These are phyloP conservation scores for Agriopis aurantiaria DNA, from an alignment of 2,888 invertebrate species.

Conservation along the genomic window DNA sequence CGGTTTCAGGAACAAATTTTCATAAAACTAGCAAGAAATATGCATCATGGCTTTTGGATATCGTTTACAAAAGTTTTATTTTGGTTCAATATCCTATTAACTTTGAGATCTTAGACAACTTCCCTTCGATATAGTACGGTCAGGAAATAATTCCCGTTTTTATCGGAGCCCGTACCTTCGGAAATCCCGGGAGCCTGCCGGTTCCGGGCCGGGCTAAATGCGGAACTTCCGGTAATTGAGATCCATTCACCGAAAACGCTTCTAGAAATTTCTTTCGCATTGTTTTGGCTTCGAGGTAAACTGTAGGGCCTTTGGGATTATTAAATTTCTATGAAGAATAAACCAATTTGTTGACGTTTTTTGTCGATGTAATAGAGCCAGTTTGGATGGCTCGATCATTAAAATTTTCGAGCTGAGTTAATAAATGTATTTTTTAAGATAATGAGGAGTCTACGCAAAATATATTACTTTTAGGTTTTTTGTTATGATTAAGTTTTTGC, in stretches of 20 bases:
- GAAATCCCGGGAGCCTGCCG: slow-evolving; percentile 53
- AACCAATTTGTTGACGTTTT: slow-evolving; percentile 30
- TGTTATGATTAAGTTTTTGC: background rate
- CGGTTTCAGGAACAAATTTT: background rate
- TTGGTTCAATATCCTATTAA: slow-evolving; percentile 18
- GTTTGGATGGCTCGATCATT: background rate
- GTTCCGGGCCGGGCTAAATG: slow-evolving; percentile 52
- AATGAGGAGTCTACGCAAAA: too few species aligned
- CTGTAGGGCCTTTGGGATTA: slow-evolving; percentile 34
- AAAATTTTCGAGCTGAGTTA: too few species aligned
- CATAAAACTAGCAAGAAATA: background rate
- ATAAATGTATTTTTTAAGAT: too few species aligned
- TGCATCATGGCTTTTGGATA: slow-evolving; percentile 2
- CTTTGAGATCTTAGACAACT: slow-evolving; percentile 39
- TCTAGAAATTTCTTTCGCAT: slow-evolving; percentile 48
- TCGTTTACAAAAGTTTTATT: slow-evolving; percentile 19
- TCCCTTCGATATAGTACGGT: slow-evolving; percentile 35
- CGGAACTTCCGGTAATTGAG: slow-evolving; percentile 62
- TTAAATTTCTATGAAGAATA: slow-evolving; percentile 34
- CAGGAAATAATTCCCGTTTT: slow-evolving; percentile 44
- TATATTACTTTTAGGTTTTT: too few species aligned
- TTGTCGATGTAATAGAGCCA: slow-evolving; percentile 7
- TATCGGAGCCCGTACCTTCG: slow-evolving; percentile 48
- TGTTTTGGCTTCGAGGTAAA: slow-evolving; percentile 52
- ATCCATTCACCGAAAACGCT: slow-evolving; percentile 57